Percentiles rank a stretch among this genome's conserved stretches.
Evolutionary conservation across 1,140 invertebrate genomes (phyloP).

Genomic region (Lanistes nyassanus): DNA sequence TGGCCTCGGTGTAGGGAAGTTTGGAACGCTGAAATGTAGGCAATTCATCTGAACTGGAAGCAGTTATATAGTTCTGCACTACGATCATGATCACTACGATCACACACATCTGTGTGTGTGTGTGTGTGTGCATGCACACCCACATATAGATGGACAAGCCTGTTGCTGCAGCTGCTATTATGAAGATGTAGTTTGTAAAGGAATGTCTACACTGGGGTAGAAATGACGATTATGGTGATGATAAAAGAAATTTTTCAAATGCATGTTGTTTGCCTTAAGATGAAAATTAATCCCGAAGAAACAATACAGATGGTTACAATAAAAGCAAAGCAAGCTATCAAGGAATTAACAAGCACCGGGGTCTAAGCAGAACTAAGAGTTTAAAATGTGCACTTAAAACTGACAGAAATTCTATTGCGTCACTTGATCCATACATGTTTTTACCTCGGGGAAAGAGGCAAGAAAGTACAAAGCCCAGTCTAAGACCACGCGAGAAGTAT

Average conservation of each 20-base stretch:
- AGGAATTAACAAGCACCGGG: neutral
- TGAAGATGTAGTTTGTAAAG: too few species aligned
- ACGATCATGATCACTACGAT: neutral
- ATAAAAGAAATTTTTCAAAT: too few species aligned
- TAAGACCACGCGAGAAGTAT: neutral
- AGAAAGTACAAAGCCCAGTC: neutral
- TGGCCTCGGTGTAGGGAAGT: conserved; percentile 35
- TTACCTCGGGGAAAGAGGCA: neutral
- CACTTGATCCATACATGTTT: too few species aligned
- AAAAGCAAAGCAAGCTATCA: neutral
- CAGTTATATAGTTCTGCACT: conserved; percentile 18
- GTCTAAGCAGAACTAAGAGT: neutral
- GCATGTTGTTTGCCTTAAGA: too few species aligned
- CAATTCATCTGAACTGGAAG: neutral
- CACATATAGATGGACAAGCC: neutral
- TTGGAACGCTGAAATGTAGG: conserved; percentile 13
- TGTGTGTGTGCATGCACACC: neutral
- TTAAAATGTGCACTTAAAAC: too few species aligned
- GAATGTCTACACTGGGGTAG: too few species aligned
- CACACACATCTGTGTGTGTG: neutral
- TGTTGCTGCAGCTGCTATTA: too few species aligned
- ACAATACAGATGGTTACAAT: neutral
- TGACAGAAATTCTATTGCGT: too few species aligned
- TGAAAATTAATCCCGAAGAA: neutral
- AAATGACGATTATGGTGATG: too few species aligned